phyloP scores from a whole-genome alignment of 2,888 invertebrate genomes.

The Chrysomela aeneicollis region DNA sequence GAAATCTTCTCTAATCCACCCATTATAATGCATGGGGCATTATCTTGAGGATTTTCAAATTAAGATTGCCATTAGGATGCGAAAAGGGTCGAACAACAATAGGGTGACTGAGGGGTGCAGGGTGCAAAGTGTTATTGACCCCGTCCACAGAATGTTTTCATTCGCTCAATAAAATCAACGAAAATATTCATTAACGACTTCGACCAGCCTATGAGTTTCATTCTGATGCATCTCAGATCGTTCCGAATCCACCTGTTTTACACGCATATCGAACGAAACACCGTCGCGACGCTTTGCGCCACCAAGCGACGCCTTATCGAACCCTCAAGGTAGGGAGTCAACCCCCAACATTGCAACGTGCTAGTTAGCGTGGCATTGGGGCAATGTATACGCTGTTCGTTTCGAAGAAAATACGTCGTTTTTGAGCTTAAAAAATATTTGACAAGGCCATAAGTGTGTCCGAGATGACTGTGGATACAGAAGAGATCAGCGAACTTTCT shows the following conservation, averaged over 20 bases:
- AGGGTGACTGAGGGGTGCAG: conserved; percentile 18
- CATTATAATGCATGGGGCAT: background rate
- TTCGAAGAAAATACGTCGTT: background rate
- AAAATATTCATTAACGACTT: conserved; percentile 16
- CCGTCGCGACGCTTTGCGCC: conserved; percentile 54
- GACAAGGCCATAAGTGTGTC: background rate
- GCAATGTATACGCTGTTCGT: conserved; percentile 38
- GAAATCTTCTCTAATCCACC: no score
- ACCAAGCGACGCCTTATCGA: conserved; percentile 54
- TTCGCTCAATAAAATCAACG: conserved; percentile 5
- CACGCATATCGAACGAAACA: conserved; percentile 54
- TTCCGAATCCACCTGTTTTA: conserved; percentile 25
- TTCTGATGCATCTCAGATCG: background rate
- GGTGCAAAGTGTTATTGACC: conserved; percentile 22
- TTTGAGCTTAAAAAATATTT: conserved; percentile 17
- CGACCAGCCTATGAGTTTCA: conserved; percentile 10
- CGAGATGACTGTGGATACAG: background rate
- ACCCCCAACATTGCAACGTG: conserved; percentile 60
- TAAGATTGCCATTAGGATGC: background rate
- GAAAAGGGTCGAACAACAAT: conserved; percentile 29
- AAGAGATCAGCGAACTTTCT: background rate
- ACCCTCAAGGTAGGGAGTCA: conserved; percentile 57
- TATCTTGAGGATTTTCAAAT: conserved; percentile 14
- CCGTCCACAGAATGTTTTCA: conserved; percentile 1
- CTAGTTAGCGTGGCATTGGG: conserved; percentile 54